Evolutionary conservation across 1,140 invertebrate genomes (phyloP), one percentile per base, ranked within the genome.

Genomic region (Paramacrobiotus metropolitanus): DNA sequence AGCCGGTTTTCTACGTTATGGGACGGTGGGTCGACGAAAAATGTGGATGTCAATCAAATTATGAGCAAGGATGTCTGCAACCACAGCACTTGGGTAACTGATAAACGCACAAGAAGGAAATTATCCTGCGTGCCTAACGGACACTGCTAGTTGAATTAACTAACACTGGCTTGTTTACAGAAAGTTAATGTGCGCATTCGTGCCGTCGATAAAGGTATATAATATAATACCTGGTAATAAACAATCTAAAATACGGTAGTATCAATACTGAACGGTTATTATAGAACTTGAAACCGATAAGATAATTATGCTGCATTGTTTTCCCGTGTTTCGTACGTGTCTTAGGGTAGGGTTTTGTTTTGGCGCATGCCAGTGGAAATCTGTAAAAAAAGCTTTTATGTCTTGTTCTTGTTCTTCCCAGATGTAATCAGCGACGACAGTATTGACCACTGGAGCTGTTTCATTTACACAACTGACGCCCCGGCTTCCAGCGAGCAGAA

Each of bases 151-250:
- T n/a, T n/a, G n/a, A n/a, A n/a, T n/a, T n/a, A n/a, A n/a, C n/a
- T n/a, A n/a, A n/a, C n/a, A n/a, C n/a, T n/a, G 34, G 34, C n/a
- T n/a, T 55, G 9, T 20, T 55, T 55, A 24, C 48, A 55, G 48
- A 55, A 55, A 55, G 48, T 55, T 15, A 55, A 55, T 24, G 48
- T 55, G 15, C 48, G 48, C 15, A 55, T 55, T 20, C 48, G 48
- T 9, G 48, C 48, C 15, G 28, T 55, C 15, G 48, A 55, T 28
- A 55, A 28, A 9, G 48, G 24, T 28, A 55, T 9, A n/a, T n/a
- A n/a, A n/a, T n/a, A n/a, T n/a, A n/a, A n/a, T n/a, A n/a, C n/a
- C n/a, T n/a, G n/a, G n/a, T n/a, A n/a, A n/a, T n/a, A n/a, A n/a
- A n/a, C n/a, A n/a, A n/a, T n/a, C n/a, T n/a, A n/a, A n/a, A n/a